Evolutionary conservation across 53 echinoderm and acorn worm genomes (phyloP).

Genomic region (Hippasteria phrygiana): DNA sequence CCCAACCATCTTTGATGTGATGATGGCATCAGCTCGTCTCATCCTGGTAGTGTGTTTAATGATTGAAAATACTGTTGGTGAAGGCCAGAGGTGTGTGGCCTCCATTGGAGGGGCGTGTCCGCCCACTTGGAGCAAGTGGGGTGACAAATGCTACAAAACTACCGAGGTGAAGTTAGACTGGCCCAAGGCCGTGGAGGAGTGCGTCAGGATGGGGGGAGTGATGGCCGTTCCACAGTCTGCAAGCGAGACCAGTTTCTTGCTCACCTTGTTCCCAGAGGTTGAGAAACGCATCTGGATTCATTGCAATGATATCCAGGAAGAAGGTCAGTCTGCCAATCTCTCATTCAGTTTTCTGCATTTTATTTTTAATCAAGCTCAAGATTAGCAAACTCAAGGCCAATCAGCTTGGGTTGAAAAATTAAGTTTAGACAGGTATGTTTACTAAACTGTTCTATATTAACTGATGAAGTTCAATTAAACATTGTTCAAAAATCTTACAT

Average conservation of each 20-base stretch:
- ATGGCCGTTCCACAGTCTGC: neutral
- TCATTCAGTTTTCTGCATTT: no score
- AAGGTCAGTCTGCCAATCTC: neutral
- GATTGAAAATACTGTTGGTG: neutral
- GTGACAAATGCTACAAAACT: neutral
- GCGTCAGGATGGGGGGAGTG: neutral
- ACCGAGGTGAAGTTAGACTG: neutral
- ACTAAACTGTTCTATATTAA: no score
- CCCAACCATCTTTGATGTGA: neutral
- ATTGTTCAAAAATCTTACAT: no score
- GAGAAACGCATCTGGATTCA: neutral
- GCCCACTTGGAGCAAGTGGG: slow-evolving; percentile 18
- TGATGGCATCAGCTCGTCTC: neutral
- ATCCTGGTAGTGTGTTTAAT: neutral
- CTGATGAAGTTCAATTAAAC: no score
- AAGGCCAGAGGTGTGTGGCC: neutral
- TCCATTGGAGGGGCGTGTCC: neutral
- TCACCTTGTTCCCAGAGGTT: neutral
- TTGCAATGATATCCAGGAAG: neutral
- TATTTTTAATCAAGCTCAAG: no score
- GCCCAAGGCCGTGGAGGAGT: neutral
- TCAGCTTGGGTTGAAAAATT: no score
- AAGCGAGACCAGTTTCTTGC: neutral
- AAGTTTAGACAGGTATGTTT: no score
- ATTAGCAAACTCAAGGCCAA: no score